phyloP scores from a whole-genome alignment of 1,140 invertebrate species.

The Papilio glaucus region DNA sequence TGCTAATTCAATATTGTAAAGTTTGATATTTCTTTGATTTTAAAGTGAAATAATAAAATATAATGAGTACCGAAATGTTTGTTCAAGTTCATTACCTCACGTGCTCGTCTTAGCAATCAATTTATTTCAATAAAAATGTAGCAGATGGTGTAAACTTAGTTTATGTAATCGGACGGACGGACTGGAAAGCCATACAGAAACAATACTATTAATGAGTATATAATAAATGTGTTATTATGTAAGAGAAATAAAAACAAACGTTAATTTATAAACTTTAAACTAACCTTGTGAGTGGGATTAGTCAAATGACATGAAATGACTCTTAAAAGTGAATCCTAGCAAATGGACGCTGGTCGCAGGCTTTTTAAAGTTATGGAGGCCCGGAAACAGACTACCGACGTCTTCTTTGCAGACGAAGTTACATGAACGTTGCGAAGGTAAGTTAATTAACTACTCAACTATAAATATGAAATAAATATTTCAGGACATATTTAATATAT shows the following conservation, averaged over 20 bases:
- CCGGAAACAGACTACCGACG: not conserved
- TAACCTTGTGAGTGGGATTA: not conserved
- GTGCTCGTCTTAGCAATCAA: too few species aligned
- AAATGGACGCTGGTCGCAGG: constrained; percentile 3
- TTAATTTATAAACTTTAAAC: not conserved
- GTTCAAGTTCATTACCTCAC: too few species aligned
- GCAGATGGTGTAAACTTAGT: too few species aligned
- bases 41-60: too few species aligned
- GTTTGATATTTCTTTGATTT: too few species aligned
- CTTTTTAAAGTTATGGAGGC: not conserved
- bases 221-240: not conserved
- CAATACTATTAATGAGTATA: too few species aligned
- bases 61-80: too few species aligned
- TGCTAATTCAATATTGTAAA: too few species aligned
- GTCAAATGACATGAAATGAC: not conserved
- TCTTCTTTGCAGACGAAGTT: constrained; percentile 9
- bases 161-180: too few species aligned
- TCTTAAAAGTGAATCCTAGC: not conserved
- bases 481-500: too few species aligned
- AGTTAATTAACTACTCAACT: not conserved
- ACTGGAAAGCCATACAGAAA: too few species aligned
- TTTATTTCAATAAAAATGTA: too few species aligned
- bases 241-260: not conserved
- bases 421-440: not conserved
- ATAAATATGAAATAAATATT: not conserved